Conservation (phyloP, 2,797 vertebrate species). For the Phrynocephalus forsythii region DNA sequence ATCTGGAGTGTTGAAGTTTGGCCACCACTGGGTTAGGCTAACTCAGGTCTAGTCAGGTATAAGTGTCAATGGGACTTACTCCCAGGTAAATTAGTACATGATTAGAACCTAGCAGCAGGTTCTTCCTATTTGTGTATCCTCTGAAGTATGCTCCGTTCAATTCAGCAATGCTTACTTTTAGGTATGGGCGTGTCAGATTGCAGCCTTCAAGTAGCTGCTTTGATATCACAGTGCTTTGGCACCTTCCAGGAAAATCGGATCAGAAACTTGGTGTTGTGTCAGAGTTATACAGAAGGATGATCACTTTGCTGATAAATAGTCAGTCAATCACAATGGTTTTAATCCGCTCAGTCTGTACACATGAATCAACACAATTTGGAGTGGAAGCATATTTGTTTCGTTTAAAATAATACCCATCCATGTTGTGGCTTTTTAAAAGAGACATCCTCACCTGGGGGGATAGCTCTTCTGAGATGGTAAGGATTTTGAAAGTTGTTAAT, state of each 20-base stretch:
- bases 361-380: background rate
- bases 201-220: background rate
- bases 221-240: background rate
- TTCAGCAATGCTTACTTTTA: background rate
- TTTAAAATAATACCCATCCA: background rate
- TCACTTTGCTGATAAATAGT: background rate
- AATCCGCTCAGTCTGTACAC: background rate
- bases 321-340: background rate
- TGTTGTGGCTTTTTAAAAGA: background rate
- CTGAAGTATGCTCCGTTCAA: background rate
- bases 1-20: too few species aligned
- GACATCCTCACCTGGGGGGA: too few species aligned
- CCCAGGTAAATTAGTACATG: background rate
- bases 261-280: background rate
- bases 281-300: background rate
- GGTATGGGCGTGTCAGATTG: background rate
- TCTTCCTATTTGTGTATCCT: background rate
- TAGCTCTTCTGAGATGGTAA: too few species aligned
- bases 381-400: background rate
- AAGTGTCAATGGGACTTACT: background rate
- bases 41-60: background rate
- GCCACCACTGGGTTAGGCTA: too few species aligned
- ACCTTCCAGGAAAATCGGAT: background rate
- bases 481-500: too few species aligned
- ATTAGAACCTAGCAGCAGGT: background rate